phyloP scores from a whole-genome alignment of 2,888 invertebrate genomes.

The Heliconius erato region DNA sequence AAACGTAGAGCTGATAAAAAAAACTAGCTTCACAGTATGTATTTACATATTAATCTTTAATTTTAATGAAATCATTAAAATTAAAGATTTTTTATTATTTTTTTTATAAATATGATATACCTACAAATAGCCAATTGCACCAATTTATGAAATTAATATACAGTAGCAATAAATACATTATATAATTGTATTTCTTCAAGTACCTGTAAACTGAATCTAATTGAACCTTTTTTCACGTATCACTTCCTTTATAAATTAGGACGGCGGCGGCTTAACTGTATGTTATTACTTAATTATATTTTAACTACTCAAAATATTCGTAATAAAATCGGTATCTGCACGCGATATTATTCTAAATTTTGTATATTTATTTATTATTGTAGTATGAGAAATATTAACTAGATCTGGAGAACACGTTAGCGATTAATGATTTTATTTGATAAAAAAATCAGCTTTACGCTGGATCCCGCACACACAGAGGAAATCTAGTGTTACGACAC shows the following conservation, averaged over 20 bases:
- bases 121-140: not conserved
- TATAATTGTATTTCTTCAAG: conserved; percentile 31
- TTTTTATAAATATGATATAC: not conserved
- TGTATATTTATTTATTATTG: not conserved
- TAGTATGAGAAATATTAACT: not conserved
- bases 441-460: no score
- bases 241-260: conserved; percentile 47
- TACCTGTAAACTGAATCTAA: conserved; percentile 34
- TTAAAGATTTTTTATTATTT: no score
- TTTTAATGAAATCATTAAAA: no score
- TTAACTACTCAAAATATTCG: not conserved
- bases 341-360: conserved; percentile 4
- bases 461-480: no score
- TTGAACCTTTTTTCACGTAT: conserved; percentile 54
- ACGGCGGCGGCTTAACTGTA: conserved; percentile 30
- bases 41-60: not conserved
- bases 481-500: no score
- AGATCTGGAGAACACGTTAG: not conserved
- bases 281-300: conserved; percentile 22
- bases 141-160: not conserved
- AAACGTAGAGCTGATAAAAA: no score
- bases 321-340: conserved; percentile 12
- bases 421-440: not conserved
- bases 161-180: not conserved
- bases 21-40: not conserved